Conservation (phyloP, 2,888 invertebrate genomes). For the Andrena bucephala region DNA sequence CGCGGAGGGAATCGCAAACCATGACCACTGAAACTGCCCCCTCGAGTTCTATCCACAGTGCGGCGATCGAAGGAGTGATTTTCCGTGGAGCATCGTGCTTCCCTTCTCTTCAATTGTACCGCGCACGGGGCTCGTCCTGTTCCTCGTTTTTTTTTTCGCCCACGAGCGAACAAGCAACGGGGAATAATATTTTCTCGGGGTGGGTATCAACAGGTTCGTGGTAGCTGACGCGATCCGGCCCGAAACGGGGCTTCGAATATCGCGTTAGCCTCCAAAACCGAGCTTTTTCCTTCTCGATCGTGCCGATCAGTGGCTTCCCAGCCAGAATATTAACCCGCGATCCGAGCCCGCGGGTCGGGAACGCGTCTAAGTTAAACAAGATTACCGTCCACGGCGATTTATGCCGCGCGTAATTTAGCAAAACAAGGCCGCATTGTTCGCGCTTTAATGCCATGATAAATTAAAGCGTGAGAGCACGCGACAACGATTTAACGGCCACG, state of each 20-base stretch:
- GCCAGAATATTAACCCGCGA: conserved; percentile 26
- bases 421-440: conserved; percentile 36
- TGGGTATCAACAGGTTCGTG: conserved; percentile 54
- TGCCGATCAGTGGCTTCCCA: neutral
- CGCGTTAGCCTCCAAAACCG: conserved; percentile 17
- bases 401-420: conserved; percentile 43
- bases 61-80: conserved; percentile 10
- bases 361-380: conserved; percentile 50
- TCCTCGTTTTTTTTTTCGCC: neutral
- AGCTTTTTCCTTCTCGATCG: neutral
- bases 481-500: conserved; percentile 25
- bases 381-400: conserved; percentile 44
- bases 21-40: neutral
- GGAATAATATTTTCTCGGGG: conserved; percentile 24
- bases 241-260: neutral
- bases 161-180: neutral
- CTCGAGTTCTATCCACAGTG: neutral
- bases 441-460: conserved; percentile 50
- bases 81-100: conserved; percentile 12
- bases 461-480: neutral
- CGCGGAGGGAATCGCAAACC: neutral
- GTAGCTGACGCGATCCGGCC: conserved; percentile 9
- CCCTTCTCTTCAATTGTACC: neutral
- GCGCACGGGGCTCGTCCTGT: neutral
- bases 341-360: conserved; percentile 9